phyloP scores from a whole-genome alignment of 2,113 vertebrate genomes.

The Zingel zingel region DNA sequence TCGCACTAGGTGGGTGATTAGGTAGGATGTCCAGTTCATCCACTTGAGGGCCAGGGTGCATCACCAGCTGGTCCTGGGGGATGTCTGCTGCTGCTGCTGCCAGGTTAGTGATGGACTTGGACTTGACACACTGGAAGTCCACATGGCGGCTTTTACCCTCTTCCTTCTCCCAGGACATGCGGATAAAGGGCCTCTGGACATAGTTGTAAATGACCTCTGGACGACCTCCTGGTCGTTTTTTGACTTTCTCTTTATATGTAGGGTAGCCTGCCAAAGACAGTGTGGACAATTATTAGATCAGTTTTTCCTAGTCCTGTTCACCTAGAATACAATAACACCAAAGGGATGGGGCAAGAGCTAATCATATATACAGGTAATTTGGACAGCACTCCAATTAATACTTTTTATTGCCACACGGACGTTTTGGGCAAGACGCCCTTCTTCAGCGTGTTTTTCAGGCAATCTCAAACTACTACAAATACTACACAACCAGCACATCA shows the following conservation, averaged over 20 bases:
- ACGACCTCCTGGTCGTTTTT: constrained; percentile 95
- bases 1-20: constrained; percentile 86
- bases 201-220: constrained; percentile 99
- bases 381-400: no score
- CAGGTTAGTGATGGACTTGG: constrained; percentile 97
- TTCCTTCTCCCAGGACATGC: constrained; percentile 99
- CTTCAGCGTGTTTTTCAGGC: no score
- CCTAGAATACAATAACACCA: neutral
- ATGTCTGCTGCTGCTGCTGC: constrained; percentile 96
- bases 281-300: neutral
- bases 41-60: constrained; percentile 97
- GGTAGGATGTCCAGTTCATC: constrained; percentile 98
- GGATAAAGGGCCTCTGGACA: constrained; percentile 97
- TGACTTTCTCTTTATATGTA: constrained; percentile 99
- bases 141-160: constrained; percentile 98
- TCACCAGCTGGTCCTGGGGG: constrained; percentile 96
- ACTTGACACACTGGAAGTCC: constrained; percentile 99
- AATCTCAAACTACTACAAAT: no score
- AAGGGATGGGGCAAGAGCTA: neutral
- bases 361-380: no score
- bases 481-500: no score
- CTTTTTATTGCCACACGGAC: no score
- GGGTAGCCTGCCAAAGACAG: constrained; percentile 88
- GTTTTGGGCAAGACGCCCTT: no score
- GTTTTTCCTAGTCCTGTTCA: neutral